Evolutionary conservation across 2,888 invertebrate genomes (phyloP).

Genomic region (Temnothorax ravouxi): DNA sequence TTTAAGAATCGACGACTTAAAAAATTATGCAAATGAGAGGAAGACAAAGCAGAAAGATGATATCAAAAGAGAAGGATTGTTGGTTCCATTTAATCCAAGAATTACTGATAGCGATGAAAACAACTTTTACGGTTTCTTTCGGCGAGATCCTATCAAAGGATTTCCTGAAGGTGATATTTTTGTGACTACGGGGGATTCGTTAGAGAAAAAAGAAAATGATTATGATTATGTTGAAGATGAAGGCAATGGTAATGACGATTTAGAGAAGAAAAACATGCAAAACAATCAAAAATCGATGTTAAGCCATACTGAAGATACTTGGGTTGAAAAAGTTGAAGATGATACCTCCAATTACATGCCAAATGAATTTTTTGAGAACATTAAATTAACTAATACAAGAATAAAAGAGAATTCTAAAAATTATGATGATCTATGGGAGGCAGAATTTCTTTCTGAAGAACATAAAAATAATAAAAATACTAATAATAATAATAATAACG

Average conservation of each 20-base stretch:
- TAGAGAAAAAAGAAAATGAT: conserved; percentile 64
- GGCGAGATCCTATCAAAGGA: conserved; percentile 63
- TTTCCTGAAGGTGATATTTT: conserved; percentile 78
- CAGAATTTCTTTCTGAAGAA: conserved; percentile 49
- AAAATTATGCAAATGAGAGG: conserved; percentile 65
- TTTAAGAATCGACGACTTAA: conserved; percentile 64
- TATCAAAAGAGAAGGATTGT: conserved; percentile 19
- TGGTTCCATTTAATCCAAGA: conserved; percentile 10
- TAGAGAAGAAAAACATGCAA: not conserved
- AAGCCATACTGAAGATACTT: conserved; percentile 57
- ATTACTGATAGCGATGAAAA: conserved; percentile 72
- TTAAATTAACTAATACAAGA: conserved; percentile 46
- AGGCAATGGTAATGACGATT: not conserved
- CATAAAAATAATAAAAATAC: not conserved
- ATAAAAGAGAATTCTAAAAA: conserved; percentile 57
- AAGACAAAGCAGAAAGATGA: conserved; percentile 58
- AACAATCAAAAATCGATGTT: not conserved
- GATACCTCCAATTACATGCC: conserved; percentile 65
- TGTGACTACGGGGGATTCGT: conserved; percentile 60
- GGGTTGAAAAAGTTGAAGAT: conserved; percentile 60
- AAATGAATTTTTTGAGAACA: conserved; percentile 70
- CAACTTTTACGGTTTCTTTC: conserved; percentile 77
- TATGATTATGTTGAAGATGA: conserved; percentile 65
- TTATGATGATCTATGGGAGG: conserved; percentile 75
- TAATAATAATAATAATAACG: not conserved